Evolutionary conservation across 2,888 invertebrate genomes (phyloP).

Genomic region (Eumerus sabulonum): DNA sequence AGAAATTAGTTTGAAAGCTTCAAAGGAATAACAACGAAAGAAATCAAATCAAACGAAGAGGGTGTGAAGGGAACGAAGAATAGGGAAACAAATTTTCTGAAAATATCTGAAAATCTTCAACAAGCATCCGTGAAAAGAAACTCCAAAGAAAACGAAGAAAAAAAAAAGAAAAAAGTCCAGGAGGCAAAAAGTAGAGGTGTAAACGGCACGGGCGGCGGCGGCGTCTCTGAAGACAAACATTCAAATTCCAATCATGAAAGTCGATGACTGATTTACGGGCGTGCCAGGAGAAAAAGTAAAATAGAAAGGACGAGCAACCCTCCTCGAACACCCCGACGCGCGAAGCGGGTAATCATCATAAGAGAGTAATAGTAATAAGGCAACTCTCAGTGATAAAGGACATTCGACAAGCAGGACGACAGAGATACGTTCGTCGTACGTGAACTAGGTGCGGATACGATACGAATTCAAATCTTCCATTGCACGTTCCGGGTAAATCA

Average conservation of each 20-base stretch:
- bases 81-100: neutral
- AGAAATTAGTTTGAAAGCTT: constrained; percentile 58
- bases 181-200: no score
- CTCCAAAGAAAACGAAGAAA: constrained; percentile 3
- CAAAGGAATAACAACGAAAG: constrained; percentile 40
- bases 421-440: constrained; percentile 53
- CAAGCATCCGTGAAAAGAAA: constrained; percentile 2
- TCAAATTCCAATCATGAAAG: constrained; percentile 68
- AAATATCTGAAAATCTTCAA: constrained; percentile 34
- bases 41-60: constrained; percentile 1
- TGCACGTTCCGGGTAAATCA: constrained; percentile 9
- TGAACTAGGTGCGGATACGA: constrained; percentile 45
- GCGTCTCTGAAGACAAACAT: constrained; percentile 34
- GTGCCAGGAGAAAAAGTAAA: constrained; percentile 15
- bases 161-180: no score
- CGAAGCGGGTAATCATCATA: no score
- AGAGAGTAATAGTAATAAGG: no score
- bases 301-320: constrained; percentile 15
- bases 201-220: neutral
- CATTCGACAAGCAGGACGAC: constrained; percentile 10
- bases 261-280: constrained; percentile 60
- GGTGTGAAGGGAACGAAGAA: constrained; percentile 14
- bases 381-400: constrained; percentile 1
- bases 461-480: neutral
- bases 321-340: constrained; percentile 5